phyloP scores from a whole-genome alignment of 2,113 vertebrate species.

The Tylochromis polylepis region DNA sequence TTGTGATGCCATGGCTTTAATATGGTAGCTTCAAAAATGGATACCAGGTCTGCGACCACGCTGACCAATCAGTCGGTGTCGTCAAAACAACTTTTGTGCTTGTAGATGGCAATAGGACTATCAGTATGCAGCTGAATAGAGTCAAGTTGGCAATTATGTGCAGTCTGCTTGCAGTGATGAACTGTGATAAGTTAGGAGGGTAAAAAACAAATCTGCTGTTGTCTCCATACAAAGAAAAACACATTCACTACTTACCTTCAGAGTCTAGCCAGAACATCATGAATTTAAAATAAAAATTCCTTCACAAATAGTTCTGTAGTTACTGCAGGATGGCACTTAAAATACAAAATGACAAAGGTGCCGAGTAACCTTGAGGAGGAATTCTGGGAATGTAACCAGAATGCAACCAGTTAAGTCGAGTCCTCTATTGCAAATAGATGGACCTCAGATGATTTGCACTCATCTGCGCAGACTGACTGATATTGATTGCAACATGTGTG shows the following conservation, averaged over 20 bases:
- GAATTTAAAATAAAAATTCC: not conserved
- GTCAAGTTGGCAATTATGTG: not conserved
- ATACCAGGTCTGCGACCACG: not conserved
- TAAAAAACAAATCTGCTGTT: not conserved
- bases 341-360: not conserved
- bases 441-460: not conserved
- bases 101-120: not conserved
- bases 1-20: not conserved
- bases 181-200: not conserved
- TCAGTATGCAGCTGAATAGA: not conserved
- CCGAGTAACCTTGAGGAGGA: not conserved
- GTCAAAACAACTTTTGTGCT: not conserved
- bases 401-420: not conserved
- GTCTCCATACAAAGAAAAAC: not conserved
- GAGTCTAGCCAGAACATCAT: not conserved
- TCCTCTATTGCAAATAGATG: not conserved
- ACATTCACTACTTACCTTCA: not conserved
- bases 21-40: not conserved
- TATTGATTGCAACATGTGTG: not conserved
- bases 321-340: not conserved
- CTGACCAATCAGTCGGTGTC: not conserved
- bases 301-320: not conserved
- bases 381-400: not conserved
- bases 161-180: not conserved
- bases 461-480: not conserved